Evolutionary conservation across 92 coral and sea anemone species (phyloP), one percentile per base, ranked within the genome.

Genomic region (Desmophyllum pertusum): DNA sequence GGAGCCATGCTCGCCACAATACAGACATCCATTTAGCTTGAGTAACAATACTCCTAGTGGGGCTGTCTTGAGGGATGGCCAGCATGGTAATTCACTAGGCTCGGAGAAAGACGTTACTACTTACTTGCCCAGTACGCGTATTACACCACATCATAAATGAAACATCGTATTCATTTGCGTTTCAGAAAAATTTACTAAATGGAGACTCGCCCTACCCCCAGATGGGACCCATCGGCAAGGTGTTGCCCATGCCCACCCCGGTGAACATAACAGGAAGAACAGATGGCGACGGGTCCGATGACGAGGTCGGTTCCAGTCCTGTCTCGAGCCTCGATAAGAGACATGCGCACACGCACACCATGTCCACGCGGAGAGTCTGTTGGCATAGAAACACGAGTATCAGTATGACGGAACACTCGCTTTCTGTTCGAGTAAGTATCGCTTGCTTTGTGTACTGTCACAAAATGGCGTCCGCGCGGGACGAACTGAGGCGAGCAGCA

Each of bases 321-420:
- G 91, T 91, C 50, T 90, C 98, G 11, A 93, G 96, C 57, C 88
- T 97, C 69, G 99, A 97, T 52, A 90, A 94, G 81, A 91, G 99
- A 86, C 97, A 97, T 70, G 99, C 99, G n/a, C 95, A 95, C 83
- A 90, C 93, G 52, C 98, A 95, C 65, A 97, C 99, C 36, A 97
- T 97, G 99, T 97, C 99, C 37, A 97, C 99, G 19, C 91, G 99
- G 17, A 87, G 98, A 42, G 98, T 97, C 31, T 97, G 99, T 83
- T 94, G 99, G 99, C 98, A 97, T 81, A 90, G 99, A 84, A 95
- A 97, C 90, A 97, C 99, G 15, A 97, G 99, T 62, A 94, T 97
- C 78, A 97, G 99, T 83, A 91, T 93, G 95, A 80, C 73, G 36
- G 99, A 97, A 65, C 96, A 97, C 72, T 92, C 95, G 37, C 86